These are phyloP conservation scores for Cosmorhoe ocellata DNA, from an alignment of 2,888 invertebrate genomes.

Conservation along the genomic window DNA sequence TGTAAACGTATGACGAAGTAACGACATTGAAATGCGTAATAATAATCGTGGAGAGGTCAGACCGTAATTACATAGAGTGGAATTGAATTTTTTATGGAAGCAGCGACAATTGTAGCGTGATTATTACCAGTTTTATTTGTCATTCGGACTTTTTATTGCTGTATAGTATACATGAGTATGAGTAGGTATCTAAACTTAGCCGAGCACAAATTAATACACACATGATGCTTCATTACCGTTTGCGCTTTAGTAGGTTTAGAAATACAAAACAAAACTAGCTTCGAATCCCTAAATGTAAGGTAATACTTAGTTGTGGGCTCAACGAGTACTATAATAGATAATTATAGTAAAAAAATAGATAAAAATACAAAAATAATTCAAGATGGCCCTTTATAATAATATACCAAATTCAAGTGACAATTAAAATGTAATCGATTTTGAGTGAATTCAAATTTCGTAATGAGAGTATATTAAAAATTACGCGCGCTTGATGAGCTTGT, in stretches of 20 bases:
- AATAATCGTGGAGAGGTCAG: conserved; percentile 35
- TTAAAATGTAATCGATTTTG: conserved; percentile 11
- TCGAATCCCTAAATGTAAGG: too few relatives aligned
- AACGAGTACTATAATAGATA: too few relatives aligned
- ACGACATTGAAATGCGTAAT: conserved; percentile 39
- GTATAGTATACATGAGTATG: conserved; percentile 11
- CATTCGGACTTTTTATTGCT: conserved; percentile 23
- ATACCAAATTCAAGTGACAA: neutral
- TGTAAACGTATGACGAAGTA: conserved; percentile 51
- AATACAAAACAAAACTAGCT: too few relatives aligned
- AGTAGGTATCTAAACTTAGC: too few relatives aligned
- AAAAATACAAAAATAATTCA: too few relatives aligned
- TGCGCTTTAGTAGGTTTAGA: too few relatives aligned
- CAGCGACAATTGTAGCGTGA: conserved; percentile 35
- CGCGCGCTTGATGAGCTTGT: conserved; percentile 16
- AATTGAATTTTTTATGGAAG: conserved; percentile 40
- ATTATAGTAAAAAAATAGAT: too few relatives aligned
- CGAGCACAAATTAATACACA: too few relatives aligned
- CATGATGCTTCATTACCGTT: too few relatives aligned
- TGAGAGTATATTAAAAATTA: conserved; percentile 19
- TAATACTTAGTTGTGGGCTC: too few relatives aligned
- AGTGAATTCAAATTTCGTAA: conserved; percentile 10
- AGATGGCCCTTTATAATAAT: neutral
- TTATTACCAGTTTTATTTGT: conserved; percentile 24
- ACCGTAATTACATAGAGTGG: conserved; percentile 33